Base-by-base conservation (phyloP, 2,888 invertebrate species). In the Synergus umbraculus region DNA sequence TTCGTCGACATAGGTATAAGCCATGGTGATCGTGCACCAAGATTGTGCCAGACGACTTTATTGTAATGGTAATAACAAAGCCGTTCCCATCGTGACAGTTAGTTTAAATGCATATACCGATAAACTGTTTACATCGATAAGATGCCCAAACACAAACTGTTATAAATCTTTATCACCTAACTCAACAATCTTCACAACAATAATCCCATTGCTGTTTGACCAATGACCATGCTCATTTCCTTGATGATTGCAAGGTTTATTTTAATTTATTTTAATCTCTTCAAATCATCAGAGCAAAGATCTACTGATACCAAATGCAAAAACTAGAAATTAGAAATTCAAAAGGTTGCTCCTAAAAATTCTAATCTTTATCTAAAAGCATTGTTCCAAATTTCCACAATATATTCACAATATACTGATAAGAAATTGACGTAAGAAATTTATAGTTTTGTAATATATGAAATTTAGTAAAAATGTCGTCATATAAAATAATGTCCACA, bases 31-130 rank as follows among this genome's bases (percentile, higher is more conserved):
- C 83, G 79, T 81, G 83, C 83, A 78, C 49, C 65, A 80, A 84
- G 86, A 88, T 87, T 84, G 67, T 77, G 44, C 76, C 73, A 77
- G 84, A 87, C 82, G 81, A 83, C 84, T 86, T 85, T 81, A 86
- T 88, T 85, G 85, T 84, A 46, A 79, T 77, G 79, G 78, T 77
- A 79, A 78, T 65, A 66, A 78, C 60, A 46, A 58, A 67, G 78
- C 46, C 15, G 41, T 65, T 49, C 67, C 54, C 67, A 37, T 67
- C 66, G 44, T 64, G 43, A 37, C 63, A 63, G 49, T 58, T 63
- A n/a, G 13, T 63, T 63, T 76, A 63, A 63, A 63, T 67, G 41
- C 9, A 44, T 43, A 18, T 29, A 18, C n/a, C 43, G 37, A 67
- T 67, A 67, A 67, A 67, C 29, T n/a, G 67, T 44, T 76, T 63